Evolutionary conservation across 2,888 invertebrate genomes (phyloP).

Genomic region (Celastrina argiolus): DNA sequence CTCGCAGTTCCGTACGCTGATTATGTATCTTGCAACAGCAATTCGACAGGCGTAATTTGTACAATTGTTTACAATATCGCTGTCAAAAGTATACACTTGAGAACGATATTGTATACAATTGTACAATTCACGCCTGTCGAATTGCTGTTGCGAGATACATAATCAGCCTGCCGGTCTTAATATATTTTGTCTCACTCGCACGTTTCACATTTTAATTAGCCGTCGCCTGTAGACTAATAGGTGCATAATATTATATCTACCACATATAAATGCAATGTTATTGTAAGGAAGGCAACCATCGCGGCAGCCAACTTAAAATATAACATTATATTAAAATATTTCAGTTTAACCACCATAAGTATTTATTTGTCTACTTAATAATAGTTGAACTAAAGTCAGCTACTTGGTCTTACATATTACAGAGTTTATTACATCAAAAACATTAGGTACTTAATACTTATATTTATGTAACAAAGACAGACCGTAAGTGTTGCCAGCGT

Average conservation of each 20-base stretch:
- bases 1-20: too few relatives aligned
- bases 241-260: not conserved
- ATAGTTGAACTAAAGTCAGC: not conserved
- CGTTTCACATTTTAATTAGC: too few relatives aligned
- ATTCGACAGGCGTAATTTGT: too few relatives aligned
- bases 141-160: too few relatives aligned
- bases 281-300: not conserved
- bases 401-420: not conserved
- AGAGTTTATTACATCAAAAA: not conserved
- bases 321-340: not conserved
- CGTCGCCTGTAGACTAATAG: too few relatives aligned
- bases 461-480: slow-evolving; percentile 3
- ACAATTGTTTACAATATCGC: too few relatives aligned
- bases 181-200: too few relatives aligned
- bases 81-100: too few relatives aligned
- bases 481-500: slow-evolving; percentile 26
- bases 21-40: too few relatives aligned
- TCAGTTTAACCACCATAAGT: not conserved
- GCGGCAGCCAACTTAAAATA: not conserved
- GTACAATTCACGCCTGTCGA: too few relatives aligned
- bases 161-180: too few relatives aligned
- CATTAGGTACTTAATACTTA: not conserved
- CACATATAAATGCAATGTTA: not conserved
- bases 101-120: too few relatives aligned
- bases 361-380: slow-evolving; percentile 4